A percentile compares a stretch with the other conserved stretches of the same genome.
Evolutionary conservation across 2,113 vertebrate genomes (phyloP).

Genomic region (Rhizomys pruinosus): DNA sequence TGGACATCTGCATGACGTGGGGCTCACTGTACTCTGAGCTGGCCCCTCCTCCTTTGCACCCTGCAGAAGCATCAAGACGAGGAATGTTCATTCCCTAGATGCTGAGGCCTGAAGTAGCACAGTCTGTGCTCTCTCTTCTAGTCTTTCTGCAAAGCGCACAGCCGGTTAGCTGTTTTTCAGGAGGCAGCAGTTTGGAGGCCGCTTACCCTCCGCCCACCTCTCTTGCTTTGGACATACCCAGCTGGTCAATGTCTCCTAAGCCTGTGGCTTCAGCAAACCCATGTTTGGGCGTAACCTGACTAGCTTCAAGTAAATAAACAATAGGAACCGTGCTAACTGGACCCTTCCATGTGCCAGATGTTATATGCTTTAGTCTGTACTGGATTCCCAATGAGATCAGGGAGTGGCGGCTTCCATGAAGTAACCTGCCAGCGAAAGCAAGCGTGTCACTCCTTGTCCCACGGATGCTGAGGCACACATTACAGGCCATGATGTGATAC

Average conservation of each 20-base stretch:
- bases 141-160: neutral
- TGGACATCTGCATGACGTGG: neutral
- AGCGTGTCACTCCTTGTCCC: neutral
- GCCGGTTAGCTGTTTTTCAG: neutral
- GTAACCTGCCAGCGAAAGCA: neutral
- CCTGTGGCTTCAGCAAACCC: neutral
- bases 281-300: neutral
- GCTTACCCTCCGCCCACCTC: neutral
- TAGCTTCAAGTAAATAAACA: neutral
- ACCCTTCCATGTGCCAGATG: neutral
- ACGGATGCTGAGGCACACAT: accelerated
- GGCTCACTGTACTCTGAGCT: accelerated
- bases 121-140: neutral
- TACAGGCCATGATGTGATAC: neutral
- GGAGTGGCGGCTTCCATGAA: neutral
- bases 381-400: neutral
- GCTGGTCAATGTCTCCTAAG: neutral
- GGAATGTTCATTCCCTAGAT: neutral
- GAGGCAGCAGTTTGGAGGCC: neutral
- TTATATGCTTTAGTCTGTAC: neutral
- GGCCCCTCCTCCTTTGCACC: neutral
- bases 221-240: neutral
- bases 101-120: neutral
- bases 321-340: neutral
- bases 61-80: neutral